A percentile compares a stretch with the other conserved stretches of the same genome.
phyloP scores from a whole-genome alignment of 2,113 vertebrate genomes.

The Labeo catla region DNA sequence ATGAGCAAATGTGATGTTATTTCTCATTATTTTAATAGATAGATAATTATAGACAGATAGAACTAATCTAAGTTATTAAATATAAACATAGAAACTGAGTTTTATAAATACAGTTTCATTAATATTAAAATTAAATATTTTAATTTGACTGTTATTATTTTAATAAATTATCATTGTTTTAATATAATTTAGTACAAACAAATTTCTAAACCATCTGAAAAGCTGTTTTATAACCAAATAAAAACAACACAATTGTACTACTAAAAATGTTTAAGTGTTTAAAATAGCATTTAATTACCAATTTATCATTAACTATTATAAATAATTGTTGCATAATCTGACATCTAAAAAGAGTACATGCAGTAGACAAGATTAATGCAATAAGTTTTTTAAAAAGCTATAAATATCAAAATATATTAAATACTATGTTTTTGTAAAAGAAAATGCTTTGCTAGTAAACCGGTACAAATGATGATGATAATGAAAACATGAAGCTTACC shows the following conservation, averaged over 20 bases:
- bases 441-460: neutral
- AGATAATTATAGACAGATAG: neutral
- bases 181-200: too few species aligned
- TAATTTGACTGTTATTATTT: too few species aligned
- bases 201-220: too few species aligned
- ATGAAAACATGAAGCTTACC: neutral
- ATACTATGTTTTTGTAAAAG: neutral
- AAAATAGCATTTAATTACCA: too few species aligned
- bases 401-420: neutral
- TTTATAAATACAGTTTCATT: too few species aligned
- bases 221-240: too few species aligned
- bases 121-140: too few species aligned
- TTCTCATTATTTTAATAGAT: neutral
- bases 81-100: too few species aligned
- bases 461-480: neutral
- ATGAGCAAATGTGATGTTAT: neutral
- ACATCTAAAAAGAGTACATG: neutral
- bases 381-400: neutral
- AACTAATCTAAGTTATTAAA: neutral
- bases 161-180: too few species aligned
- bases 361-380: neutral
- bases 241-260: too few species aligned
- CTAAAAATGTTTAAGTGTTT: too few species aligned
- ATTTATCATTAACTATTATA: neutral
- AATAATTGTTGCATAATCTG: neutral